Evolutionary conservation across 2,113 vertebrate species (phyloP).

Genomic region (Petroica traversi): DNA sequence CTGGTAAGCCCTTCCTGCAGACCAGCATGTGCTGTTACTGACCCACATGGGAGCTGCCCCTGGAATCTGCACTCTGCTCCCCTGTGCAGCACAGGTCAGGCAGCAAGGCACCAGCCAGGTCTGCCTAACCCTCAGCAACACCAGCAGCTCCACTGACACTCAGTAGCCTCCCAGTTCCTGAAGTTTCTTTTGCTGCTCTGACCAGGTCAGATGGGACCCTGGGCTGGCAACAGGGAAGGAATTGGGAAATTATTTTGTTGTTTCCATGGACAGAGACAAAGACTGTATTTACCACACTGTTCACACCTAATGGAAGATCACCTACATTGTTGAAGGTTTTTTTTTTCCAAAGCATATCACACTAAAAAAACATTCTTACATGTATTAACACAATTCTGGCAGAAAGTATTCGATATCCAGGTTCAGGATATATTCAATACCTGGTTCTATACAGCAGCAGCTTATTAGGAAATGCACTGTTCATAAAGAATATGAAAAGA

Average conservation of each 20-base stretch:
- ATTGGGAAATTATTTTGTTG: not conserved
- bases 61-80: not conserved
- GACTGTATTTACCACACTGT: not conserved
- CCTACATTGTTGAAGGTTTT: not conserved
- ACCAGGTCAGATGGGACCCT: not conserved
- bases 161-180: not conserved
- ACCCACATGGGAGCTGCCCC: not conserved
- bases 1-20: not conserved
- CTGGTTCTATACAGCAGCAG: not conserved
- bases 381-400: not conserved
- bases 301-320: not conserved
- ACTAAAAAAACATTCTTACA: not conserved
- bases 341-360: not conserved
- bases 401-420: no score
- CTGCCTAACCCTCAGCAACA: fast-evolving
- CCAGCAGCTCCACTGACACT: not conserved
- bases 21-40: fast-evolving
- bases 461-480: not conserved
- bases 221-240: not conserved
- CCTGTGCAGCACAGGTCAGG: not conserved
- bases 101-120: not conserved
- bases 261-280: not conserved
- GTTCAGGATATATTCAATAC: not conserved
- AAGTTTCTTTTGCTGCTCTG: not conserved
- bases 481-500: not conserved